Evolutionary conservation across 2,888 invertebrate genomes (phyloP).

Genomic region (Ethmia dodecea): DNA sequence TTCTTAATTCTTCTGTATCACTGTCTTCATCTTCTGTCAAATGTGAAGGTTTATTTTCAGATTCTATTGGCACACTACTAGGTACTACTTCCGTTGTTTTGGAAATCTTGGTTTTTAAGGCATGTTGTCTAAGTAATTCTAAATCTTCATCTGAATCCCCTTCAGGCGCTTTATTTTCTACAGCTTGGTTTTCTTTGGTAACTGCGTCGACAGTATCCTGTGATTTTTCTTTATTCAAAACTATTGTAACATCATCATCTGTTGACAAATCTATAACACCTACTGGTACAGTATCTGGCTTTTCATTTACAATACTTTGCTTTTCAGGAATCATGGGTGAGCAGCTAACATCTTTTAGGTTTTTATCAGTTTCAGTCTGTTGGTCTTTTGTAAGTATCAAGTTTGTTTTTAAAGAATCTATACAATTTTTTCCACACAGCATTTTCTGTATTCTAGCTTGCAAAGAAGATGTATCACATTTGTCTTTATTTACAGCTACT

Average conservation of each 20-base stretch:
- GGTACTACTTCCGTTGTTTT: slow-evolving; percentile 40
- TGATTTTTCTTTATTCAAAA: slow-evolving; percentile 22
- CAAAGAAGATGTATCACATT: slow-evolving; percentile 49
- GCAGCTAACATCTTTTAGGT: not conserved
- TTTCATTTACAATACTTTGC: slow-evolving; percentile 17
- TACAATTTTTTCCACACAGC: slow-evolving; percentile 34
- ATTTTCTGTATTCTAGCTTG: slow-evolving; percentile 61
- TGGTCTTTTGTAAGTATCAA: not conserved
- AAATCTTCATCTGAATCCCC: slow-evolving; percentile 67
- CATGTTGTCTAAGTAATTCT: slow-evolving; percentile 61
- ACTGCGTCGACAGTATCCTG: not conserved
- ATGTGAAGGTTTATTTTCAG: slow-evolving; percentile 24
- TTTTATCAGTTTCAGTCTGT: not conserved
- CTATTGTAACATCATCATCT: slow-evolving; percentile 32
- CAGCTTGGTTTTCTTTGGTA: slow-evolving; percentile 10
- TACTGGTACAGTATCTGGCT: slow-evolving; percentile 12
- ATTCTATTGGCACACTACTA: slow-evolving; percentile 16
- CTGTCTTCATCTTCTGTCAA: slow-evolving; percentile 74
- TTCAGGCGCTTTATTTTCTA: slow-evolving; percentile 22
- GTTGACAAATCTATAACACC: slow-evolving; percentile 38
- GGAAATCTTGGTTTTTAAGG: slow-evolving; percentile 57
- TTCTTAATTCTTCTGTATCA: slow-evolving; percentile 79
- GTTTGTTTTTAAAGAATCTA: not conserved
- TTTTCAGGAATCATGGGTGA: not conserved
- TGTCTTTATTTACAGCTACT: slow-evolving; percentile 62